These are phyloP conservation scores for Apoda limacodes DNA, from an alignment of 2,888 invertebrate genomes.

Conservation along the genomic window DNA sequence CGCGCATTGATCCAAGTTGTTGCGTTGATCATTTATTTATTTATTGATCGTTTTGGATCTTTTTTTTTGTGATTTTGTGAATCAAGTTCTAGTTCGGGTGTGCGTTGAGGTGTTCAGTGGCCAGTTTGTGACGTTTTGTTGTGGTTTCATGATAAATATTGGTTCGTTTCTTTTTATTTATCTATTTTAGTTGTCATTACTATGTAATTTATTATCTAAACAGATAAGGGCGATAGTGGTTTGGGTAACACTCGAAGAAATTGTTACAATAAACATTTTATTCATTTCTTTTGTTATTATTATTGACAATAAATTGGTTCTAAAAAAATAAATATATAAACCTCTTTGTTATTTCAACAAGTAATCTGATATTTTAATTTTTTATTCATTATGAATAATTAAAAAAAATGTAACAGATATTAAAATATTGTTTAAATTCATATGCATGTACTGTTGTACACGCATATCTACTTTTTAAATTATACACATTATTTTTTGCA, in stretches of 20 bases:
- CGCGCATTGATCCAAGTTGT: conserved; percentile 47
- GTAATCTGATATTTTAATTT: too few species aligned
- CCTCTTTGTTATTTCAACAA: too few species aligned
- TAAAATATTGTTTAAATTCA: too few species aligned
- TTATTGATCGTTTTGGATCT: conserved; percentile 43
- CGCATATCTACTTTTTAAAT: too few species aligned
- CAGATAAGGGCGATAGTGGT: conserved; percentile 55
- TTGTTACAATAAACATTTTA: conserved; percentile 14
- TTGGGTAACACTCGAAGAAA: conserved; percentile 26
- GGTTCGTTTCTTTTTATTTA: conserved; percentile 24
- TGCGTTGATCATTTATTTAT: conserved; percentile 18
- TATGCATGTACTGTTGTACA: too few species aligned
- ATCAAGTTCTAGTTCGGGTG: conserved; percentile 1
- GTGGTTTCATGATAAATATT: conserved; percentile 18
- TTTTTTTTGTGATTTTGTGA: conserved; percentile 33
- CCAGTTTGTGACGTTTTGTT: conserved; percentile 18
- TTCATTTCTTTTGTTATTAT: conserved; percentile 1
- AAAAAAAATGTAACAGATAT: too few species aligned
- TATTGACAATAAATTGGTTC: too few species aligned
- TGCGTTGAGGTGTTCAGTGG: conserved; percentile 7
- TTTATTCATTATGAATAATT: too few species aligned
- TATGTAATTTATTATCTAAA: conserved; percentile 30
- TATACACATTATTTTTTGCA: too few species aligned
- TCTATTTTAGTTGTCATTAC: conserved; percentile 28
- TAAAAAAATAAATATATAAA: too few species aligned